Evolutionary conservation across 2,797 vertebrate species (phyloP).

Genomic region (Enteromius paludinosus): DNA sequence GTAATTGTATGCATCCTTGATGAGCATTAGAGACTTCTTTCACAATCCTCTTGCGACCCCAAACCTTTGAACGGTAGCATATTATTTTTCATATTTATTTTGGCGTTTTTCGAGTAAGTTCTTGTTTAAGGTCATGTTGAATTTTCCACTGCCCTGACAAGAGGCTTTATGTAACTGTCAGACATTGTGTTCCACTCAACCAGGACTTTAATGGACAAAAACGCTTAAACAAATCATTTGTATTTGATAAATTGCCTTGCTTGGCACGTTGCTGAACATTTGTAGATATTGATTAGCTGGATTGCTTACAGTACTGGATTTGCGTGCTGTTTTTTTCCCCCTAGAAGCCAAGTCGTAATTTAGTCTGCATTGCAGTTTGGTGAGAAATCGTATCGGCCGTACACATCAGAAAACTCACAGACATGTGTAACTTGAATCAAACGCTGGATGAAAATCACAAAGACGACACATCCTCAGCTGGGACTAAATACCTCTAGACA

Average conservation of each 20-base stretch:
- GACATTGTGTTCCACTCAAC: background rate
- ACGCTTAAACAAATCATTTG: background rate
- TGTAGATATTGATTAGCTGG: conserved; percentile 49
- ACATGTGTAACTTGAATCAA: conserved; percentile 1
- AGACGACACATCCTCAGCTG: background rate
- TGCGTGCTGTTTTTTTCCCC: background rate
- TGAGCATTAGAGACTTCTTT: background rate
- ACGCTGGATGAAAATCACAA: conserved; percentile 3
- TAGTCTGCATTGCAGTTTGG: background rate
- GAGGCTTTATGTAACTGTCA: conserved; percentile 10
- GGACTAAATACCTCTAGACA: conserved; percentile 14
- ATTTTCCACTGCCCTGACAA: conserved; percentile 4
- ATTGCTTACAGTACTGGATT: background rate
- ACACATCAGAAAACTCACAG: conserved; percentile 7
- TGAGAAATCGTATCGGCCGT: background rate
- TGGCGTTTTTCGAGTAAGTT: conserved; percentile 10
- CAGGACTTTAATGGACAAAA: conserved; percentile 1
- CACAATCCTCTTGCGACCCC: background rate
- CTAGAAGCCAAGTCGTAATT: background rate
- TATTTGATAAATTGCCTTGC: conserved; percentile 36
- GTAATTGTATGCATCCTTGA: background rate
- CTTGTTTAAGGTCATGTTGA: conserved; percentile 30
- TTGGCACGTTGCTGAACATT: conserved; percentile 45
- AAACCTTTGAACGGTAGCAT: background rate
- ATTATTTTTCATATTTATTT: background rate